Conservation (phyloP, 2,113 vertebrate genomes). For the Sporophila hypoxantha region DNA sequence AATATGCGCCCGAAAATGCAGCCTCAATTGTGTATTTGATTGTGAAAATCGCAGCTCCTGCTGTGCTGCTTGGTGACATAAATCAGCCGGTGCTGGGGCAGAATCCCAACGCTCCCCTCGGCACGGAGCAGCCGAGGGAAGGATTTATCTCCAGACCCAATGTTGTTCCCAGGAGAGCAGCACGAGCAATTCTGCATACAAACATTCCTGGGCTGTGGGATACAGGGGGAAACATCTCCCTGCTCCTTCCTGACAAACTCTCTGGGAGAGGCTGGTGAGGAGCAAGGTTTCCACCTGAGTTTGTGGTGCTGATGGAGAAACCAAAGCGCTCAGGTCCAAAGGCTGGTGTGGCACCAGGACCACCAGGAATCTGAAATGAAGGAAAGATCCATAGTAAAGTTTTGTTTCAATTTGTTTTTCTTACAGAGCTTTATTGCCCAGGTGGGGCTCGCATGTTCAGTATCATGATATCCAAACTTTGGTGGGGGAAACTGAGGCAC, state of each 20-base stretch:
- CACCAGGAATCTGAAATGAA: rapidly evolving
- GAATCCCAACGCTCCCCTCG: not conserved
- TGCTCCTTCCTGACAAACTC: not conserved
- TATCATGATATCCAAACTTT: rapidly evolving
- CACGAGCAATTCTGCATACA: not conserved
- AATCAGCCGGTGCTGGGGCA: not conserved
- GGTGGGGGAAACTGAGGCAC: not conserved
- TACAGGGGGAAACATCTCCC: not conserved
- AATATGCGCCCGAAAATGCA: slow-evolving; percentile 1
- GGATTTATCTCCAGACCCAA: slow-evolving; percentile 25
- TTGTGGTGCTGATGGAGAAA: not conserved
- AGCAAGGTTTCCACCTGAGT: not conserved
- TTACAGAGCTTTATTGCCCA: rapidly evolving
- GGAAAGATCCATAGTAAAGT: not conserved
- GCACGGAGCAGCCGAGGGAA: not conserved
- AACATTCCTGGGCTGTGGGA: not conserved
- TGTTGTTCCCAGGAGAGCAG: not conserved
- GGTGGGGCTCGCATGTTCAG: not conserved
- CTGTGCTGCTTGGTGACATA: slow-evolving; percentile 53
- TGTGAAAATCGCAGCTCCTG: slow-evolving; percentile 45
- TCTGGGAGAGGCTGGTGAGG: not conserved
- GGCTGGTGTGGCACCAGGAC: not conserved
- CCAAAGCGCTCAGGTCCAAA: not conserved
- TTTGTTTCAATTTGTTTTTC: not conserved
- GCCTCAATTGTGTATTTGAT: slow-evolving; percentile 36